phyloP scores from a whole-genome alignment of 2,797 vertebrate genomes.

The Schizothorax lantsangensis region DNA sequence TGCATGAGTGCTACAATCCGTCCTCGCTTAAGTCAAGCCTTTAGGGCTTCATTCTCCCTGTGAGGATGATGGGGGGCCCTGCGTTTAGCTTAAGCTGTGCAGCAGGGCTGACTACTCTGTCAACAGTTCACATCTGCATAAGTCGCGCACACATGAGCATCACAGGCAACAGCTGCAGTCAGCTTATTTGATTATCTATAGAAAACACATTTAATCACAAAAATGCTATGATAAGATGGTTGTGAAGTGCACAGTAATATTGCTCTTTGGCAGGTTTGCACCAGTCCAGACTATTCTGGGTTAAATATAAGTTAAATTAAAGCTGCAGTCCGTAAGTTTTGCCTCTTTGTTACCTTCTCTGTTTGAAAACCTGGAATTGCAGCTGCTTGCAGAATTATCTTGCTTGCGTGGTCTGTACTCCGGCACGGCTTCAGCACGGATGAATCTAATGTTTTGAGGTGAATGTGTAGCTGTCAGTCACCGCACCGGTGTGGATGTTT shows the following conservation, averaged over 20 bases:
- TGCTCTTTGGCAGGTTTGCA: neutral
- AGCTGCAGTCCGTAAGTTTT: too few species aligned
- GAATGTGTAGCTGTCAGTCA: too few species aligned
- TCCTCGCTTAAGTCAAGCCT: conserved; percentile 40
- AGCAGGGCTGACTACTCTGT: conserved; percentile 76
- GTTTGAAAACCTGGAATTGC: too few species aligned
- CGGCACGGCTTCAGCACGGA: too few species aligned
- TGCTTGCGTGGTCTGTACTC: too few species aligned
- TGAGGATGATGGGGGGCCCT: conserved; percentile 52
- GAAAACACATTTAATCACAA: conserved; percentile 13
- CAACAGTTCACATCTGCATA: conserved; percentile 72
- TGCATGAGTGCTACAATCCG: conserved; percentile 45
- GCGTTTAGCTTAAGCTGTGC: conserved; percentile 71
- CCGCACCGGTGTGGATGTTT: too few species aligned
- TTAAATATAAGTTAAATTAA: too few species aligned
- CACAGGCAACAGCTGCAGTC: conserved; percentile 52
- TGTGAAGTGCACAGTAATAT: neutral
- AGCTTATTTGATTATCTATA: neutral
- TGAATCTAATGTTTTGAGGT: too few species aligned
- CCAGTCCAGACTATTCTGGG: too few species aligned
- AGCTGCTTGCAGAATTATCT: too few species aligned
- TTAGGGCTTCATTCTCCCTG: conserved; percentile 37
- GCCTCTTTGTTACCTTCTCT: too few species aligned
- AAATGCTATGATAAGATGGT: neutral
- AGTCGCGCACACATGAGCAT: conserved; percentile 47